Evolutionary conservation across 2,888 invertebrate species (phyloP).

Genomic region (Pediacus dermestoides): DNA sequence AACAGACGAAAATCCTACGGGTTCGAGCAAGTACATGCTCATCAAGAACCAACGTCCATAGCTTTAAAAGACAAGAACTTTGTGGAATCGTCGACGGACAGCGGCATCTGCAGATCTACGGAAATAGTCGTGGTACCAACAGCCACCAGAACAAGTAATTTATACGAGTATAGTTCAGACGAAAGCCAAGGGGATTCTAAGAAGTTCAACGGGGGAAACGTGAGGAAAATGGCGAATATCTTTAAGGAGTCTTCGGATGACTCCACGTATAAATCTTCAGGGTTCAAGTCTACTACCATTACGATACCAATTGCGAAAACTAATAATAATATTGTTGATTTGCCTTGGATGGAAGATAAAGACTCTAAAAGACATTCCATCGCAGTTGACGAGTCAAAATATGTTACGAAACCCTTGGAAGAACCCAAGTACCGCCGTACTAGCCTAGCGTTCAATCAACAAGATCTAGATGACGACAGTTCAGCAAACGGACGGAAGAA

Average conservation of each 20-base stretch:
- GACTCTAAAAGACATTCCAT: conserved; percentile 56
- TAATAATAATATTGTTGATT: conserved; percentile 32
- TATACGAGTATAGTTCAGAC: conserved; percentile 22
- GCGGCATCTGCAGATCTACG: conserved; percentile 70
- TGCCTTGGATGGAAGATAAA: conserved; percentile 32
- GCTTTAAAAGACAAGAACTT: conserved; percentile 52
- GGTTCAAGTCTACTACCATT: conserved; percentile 43
- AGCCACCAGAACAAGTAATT: conserved; percentile 22
- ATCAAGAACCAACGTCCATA: conserved; percentile 36
- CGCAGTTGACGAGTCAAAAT: conserved; percentile 57
- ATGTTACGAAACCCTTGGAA: conserved; percentile 42
- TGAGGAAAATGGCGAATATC: conserved; percentile 32
- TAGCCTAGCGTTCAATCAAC: conserved; percentile 39
- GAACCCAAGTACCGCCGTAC: conserved; percentile 37
- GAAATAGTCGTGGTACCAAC: conserved; percentile 55
- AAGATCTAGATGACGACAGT: conserved; percentile 42
- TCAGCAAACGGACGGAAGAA: conserved; percentile 56
- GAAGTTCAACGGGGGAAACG: conserved; percentile 25
- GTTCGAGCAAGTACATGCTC: conserved; percentile 54
- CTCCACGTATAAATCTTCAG: conserved; percentile 25
- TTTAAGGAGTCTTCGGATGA: conserved; percentile 18
- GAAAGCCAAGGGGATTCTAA: conserved; percentile 26
- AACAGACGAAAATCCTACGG: conserved; percentile 74
- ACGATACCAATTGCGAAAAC: conserved; percentile 44
- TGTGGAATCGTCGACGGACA: conserved; percentile 74